phyloP scores from a whole-genome alignment of 2,113 vertebrate species.

The Mystacornis crossleyi region DNA sequence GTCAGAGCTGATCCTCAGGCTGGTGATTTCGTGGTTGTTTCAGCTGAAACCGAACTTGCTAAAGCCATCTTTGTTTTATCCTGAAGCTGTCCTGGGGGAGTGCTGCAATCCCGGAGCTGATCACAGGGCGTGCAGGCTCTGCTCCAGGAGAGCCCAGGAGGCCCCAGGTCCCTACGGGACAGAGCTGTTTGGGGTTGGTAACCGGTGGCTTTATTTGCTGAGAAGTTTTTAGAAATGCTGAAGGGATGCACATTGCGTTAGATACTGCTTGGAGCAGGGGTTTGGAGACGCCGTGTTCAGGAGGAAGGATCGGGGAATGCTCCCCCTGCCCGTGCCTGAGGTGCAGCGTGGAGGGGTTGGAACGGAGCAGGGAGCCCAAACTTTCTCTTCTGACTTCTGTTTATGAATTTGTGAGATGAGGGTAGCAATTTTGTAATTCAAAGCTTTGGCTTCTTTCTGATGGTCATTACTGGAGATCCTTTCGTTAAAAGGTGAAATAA shows the following conservation, averaged over 20 bases:
- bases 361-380: not conserved
- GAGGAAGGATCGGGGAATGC: fast-evolving
- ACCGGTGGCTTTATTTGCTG: not conserved
- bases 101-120: not conserved
- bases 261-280: fast-evolving
- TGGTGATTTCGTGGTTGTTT: not conserved
- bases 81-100: not conserved
- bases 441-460: slow-evolving; percentile 8
- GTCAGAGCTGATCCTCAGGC: not conserved
- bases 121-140: not conserved
- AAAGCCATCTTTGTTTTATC: not conserved
- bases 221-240: not conserved
- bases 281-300: fast-evolving
- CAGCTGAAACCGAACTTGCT: not conserved
- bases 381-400: not conserved
- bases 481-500: not conserved
- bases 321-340: not conserved
- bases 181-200: not conserved
- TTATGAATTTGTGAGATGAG: not conserved
- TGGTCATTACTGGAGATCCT: not conserved
- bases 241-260: fast-evolving
- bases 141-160: not conserved
- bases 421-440: not conserved
- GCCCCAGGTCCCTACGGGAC: not conserved
- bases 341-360: fast-evolving